Percentiles rank a stretch among this genome's conserved stretches.
phyloP scores from a whole-genome alignment of 2,888 invertebrate genomes.

The Psylliodes chrysocephalus region DNA sequence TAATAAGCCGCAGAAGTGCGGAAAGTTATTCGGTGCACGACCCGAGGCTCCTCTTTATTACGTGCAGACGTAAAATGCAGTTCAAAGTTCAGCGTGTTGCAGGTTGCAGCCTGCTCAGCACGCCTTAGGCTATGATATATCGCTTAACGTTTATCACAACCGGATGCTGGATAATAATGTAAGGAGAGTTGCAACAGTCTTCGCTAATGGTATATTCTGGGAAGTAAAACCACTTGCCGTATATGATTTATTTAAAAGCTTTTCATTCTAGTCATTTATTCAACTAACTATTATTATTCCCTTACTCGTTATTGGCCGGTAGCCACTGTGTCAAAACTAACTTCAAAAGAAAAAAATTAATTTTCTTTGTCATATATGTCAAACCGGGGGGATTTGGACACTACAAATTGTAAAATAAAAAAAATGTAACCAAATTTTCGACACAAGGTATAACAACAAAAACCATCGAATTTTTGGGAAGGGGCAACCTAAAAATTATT shows the following conservation, averaged over 20 bases:
- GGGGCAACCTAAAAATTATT: no score
- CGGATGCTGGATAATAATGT: constrained; percentile 40
- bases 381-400: no score
- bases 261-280: constrained; percentile 3
- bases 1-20: constrained; percentile 16
- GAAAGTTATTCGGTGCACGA: constrained; percentile 17
- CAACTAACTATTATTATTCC: no score
- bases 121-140: constrained; percentile 36
- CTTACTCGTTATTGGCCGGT: no score
- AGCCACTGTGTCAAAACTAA: no score
- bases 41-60: constrained; percentile 20
- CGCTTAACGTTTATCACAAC: constrained; percentile 37
- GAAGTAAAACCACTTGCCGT: not conserved
- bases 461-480: no score
- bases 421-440: no score
- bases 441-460: no score
- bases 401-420: no score
- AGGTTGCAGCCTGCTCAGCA: not conserved
- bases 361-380: no score
- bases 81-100: constrained; percentile 16
- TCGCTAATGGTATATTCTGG: constrained; percentile 34
- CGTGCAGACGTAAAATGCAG: constrained; percentile 23
- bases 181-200: constrained; percentile 38
- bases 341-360: no score
- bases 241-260: constrained; percentile 2